phyloP scores from a whole-genome alignment of 92 coral and sea anemone species.

The Montipora capitata region DNA sequence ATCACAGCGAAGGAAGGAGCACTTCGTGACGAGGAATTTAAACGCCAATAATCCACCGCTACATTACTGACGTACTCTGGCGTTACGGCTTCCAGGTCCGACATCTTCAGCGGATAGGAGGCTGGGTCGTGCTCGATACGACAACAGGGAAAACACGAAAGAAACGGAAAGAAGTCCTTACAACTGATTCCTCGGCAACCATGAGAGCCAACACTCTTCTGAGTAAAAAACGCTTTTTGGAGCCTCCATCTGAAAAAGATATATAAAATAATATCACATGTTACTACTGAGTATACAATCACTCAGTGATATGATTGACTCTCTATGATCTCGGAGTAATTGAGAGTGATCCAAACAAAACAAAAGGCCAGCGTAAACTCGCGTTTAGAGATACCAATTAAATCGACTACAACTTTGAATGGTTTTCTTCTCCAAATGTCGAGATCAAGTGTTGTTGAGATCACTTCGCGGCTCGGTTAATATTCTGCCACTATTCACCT shows the following conservation, averaged over 20 bases:
- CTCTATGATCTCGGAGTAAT: too few relatives aligned
- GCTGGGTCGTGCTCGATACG: slow-evolving; percentile 25
- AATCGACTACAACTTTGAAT: too few relatives aligned
- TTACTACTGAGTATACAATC: too few relatives aligned
- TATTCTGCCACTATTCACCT: too few relatives aligned
- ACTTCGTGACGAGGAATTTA: slow-evolving; percentile 24
- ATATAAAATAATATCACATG: neutral
- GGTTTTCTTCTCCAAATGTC: too few relatives aligned
- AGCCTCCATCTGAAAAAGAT: slow-evolving; percentile 75
- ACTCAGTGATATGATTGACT: too few relatives aligned
- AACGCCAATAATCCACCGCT: slow-evolving; percentile 81
- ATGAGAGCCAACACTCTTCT: slow-evolving; percentile 68
- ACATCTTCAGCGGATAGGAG: slow-evolving; percentile 53
- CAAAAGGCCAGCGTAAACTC: too few relatives aligned
- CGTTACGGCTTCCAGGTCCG: slow-evolving; percentile 42
- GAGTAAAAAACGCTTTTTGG: slow-evolving; percentile 73
- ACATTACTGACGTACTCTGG: slow-evolving; percentile 87
- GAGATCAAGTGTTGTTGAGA: too few relatives aligned
- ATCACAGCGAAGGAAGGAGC: slow-evolving; percentile 68
- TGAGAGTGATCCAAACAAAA: too few relatives aligned
- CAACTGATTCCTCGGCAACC: slow-evolving; percentile 80
- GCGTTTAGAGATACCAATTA: too few relatives aligned
- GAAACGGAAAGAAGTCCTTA: slow-evolving; percentile 79
- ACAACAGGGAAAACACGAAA: slow-evolving; percentile 36
- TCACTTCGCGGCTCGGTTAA: too few relatives aligned